Percentiles rank a stretch among this genome's conserved stretches.
These are phyloP conservation scores for Corythornis madagascariensis DNA, from an alignment of 2,113 vertebrate genomes.

Conservation along the genomic window DNA sequence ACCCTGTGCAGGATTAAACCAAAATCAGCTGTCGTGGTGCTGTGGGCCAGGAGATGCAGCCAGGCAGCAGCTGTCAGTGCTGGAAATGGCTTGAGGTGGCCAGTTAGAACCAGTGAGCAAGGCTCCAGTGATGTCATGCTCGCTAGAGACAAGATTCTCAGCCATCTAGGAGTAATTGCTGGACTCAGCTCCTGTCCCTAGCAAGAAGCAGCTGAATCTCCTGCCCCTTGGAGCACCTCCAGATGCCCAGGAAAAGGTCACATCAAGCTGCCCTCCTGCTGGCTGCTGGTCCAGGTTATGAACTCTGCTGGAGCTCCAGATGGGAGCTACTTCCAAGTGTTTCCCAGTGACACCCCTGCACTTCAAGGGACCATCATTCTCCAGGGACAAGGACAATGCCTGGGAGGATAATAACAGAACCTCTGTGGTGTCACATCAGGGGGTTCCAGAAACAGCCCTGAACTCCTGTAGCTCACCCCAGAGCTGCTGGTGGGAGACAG, in stretches of 20 bases:
- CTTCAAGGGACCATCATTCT: neutral
- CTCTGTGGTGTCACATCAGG: neutral
- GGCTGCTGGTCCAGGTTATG: neutral
- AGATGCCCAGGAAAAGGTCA: neutral
- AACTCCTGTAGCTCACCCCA: neutral
- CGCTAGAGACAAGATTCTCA: neutral
- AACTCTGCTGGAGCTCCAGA: neutral
- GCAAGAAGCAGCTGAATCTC: neutral
- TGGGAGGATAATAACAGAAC: neutral
- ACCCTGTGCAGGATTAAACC: neutral
- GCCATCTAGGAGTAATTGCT: neutral
- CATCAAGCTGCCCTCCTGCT: neutral
- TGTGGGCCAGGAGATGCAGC: neutral
- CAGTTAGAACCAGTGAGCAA: neutral
- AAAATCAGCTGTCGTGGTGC: neutral
- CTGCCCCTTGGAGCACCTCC: neutral
- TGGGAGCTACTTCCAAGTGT: neutral
- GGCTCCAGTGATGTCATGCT: neutral
- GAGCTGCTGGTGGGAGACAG: neutral
- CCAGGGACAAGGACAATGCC: neutral
- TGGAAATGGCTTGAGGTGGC: neutral
- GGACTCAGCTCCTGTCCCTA: neutral
- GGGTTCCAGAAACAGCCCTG: neutral
- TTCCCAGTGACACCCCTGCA: neutral
- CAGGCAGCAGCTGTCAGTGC: neutral